Conservation (phyloP, 2,888 invertebrate species). For the Meta bourneti region DNA sequence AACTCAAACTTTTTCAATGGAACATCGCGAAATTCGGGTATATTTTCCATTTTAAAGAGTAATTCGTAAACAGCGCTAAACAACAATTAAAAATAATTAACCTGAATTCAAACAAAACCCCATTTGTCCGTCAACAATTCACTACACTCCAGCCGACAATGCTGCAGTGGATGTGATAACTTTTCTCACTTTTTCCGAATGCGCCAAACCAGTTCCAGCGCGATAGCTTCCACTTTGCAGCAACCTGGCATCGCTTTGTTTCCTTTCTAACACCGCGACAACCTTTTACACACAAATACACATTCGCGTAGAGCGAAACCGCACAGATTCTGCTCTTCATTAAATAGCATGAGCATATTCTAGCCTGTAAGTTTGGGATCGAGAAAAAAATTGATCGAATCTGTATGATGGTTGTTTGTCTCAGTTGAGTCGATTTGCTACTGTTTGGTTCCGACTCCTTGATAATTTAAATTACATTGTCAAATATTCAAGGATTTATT, state of each 20-base stretch:
- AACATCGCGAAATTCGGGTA: too few species aligned
- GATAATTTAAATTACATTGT: too few species aligned
- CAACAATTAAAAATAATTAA: background rate
- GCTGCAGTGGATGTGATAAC: background rate
- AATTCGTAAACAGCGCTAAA: background rate
- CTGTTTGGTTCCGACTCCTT: background rate
- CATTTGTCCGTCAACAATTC: background rate
- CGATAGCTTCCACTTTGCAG: background rate
- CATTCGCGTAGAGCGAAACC: constrained; percentile 16
- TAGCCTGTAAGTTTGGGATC: background rate
- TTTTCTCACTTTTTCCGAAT: background rate
- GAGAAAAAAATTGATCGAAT: background rate
- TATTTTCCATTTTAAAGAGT: too few species aligned
- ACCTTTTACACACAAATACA: constrained; percentile 42
- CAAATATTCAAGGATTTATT: too few species aligned
- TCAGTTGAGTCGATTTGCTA: background rate
- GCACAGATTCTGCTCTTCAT: background rate
- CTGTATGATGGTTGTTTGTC: background rate
- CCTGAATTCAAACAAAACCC: background rate
- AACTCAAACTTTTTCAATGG: too few species aligned
- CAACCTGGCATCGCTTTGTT: constrained; percentile 29
- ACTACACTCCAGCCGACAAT: background rate
- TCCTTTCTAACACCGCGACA: constrained; percentile 26
- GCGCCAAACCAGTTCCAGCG: constrained; percentile 23
- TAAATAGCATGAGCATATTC: background rate